Evolutionary conservation across 2,797 vertebrate genomes (phyloP).

Genomic region (Gouania willdenowi): DNA sequence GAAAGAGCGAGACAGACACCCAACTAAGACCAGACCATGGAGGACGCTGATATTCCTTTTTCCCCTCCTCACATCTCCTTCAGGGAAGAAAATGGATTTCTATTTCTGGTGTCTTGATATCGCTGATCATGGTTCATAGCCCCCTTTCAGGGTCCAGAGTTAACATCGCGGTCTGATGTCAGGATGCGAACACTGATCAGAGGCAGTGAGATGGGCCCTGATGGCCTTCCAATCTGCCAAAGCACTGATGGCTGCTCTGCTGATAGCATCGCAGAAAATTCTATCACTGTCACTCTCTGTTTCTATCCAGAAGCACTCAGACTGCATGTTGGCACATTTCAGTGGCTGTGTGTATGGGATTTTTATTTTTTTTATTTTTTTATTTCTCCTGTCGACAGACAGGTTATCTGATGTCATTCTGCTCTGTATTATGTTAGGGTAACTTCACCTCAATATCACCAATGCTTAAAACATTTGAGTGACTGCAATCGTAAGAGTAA

Average conservation of each 20-base stretch:
- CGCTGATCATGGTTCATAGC: constrained; percentile 80
- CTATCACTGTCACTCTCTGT: constrained; percentile 78
- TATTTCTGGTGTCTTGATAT: constrained; percentile 79
- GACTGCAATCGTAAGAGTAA: constrained; percentile 22
- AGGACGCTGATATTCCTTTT: constrained; percentile 69
- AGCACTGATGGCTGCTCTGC: constrained; percentile 73
- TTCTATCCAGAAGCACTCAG: constrained; percentile 69
- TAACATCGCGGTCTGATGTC: constrained; percentile 79
- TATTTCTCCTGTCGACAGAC: constrained; percentile 52
- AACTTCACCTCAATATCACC: constrained; percentile 47
- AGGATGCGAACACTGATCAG: constrained; percentile 71
- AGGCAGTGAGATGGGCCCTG: constrained; percentile 77
- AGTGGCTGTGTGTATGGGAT: constrained; percentile 42
- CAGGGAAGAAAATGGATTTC: constrained; percentile 82
- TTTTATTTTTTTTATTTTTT: constrained; percentile 11
- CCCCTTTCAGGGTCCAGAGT: constrained; percentile 79
- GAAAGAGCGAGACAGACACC: constrained; percentile 53
- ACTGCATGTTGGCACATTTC: constrained; percentile 62
- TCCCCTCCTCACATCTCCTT: constrained; percentile 36
- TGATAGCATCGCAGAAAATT: constrained; percentile 81
- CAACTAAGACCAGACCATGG: constrained; percentile 59
- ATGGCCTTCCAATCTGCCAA: constrained; percentile 79
- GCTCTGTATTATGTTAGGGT: constrained; percentile 46
- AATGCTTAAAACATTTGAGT: constrained; percentile 30
- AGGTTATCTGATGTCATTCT: constrained; percentile 66